Evolutionary conservation across 2,797 vertebrate genomes (phyloP).

Genomic region (Rhodeus uyekii): DNA sequence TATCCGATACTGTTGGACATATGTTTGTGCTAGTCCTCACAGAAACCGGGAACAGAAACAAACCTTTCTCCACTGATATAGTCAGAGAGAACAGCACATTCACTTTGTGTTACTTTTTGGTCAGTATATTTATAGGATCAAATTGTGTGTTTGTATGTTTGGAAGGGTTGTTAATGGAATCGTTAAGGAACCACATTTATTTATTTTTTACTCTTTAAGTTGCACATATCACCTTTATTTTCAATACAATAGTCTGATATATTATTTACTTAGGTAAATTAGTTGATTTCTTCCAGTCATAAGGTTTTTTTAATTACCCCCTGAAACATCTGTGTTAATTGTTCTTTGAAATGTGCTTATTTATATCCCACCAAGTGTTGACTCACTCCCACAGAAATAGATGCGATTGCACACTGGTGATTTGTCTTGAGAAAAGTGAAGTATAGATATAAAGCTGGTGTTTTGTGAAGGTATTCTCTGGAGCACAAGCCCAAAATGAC

Average conservation of each 20-base stretch:
- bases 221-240: conserved; percentile 18
- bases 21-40: neutral
- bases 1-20: neutral
- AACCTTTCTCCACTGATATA: neutral
- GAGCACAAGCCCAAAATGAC: conserved; percentile 36
- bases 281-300: conserved; percentile 33
- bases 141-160: neutral
- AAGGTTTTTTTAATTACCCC: conserved; percentile 42
- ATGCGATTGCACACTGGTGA: neutral
- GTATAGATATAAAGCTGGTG: conserved; percentile 22
- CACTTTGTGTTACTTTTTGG: neutral
- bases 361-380: neutral
- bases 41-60: neutral
- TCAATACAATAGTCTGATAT: conserved; percentile 23
- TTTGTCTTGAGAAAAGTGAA: conserved; percentile 23
- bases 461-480: conserved; percentile 3
- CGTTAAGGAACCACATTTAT: neutral
- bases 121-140: neutral
- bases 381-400: conserved; percentile 6
- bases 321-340: conserved; percentile 29
- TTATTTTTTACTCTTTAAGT: conserved; percentile 24
- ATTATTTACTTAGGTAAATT: conserved; percentile 23
- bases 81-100: neutral
- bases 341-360: conserved; percentile 19
- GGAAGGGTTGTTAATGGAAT: neutral